Base-by-base conservation (phyloP, 2,113 vertebrate genomes). In the Trichomycterus rosablanca region DNA sequence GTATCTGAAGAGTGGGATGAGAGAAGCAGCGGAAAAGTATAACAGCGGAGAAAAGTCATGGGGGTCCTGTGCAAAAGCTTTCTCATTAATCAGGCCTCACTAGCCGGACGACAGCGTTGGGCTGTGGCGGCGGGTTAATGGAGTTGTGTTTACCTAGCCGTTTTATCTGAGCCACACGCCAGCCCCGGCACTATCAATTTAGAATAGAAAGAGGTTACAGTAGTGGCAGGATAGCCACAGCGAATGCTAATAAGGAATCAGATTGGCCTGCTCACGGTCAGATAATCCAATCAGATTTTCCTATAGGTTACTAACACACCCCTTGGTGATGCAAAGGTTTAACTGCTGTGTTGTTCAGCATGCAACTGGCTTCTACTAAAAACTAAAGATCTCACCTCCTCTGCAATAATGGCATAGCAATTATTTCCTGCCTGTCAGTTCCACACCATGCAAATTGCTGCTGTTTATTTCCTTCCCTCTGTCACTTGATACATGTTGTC, bases 61-160 rank as follows among this genome's bases (percentile, higher is more conserved):
- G 62, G 43, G 16, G 52, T 11, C 63, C 67, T 55, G 60, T 76
- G 72, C 74, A 59, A 72, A 59, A 70, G 68, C 64, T 48, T 59
- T 54, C 59, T 80, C 80, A 81, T 84, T 83, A 85, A 86, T 84
- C 82, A 83, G 71, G 42, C 24, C 43, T 30, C 66, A 71, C 68
- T 24, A 52, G 74, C 72, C 32, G 0, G 66, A 71, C 77, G 70
- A 68, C 74, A 66, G 65, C 50, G 67, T 54, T 66, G 67, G 39
- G 57, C 73, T 55, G 12, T 24, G 42, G 74, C 77, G 45, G 67
- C 5, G 63, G 77, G 60, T 68, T 72, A 68, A 85, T 71, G 45
- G 67, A 81, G 61, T 71, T 78, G 59, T 76, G 66, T 75, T 80
- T 73, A 85, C 75, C 67, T 77, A 70, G 67, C 57, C 56, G 57